Base-by-base conservation (phyloP, 2,888 invertebrate species). In the Sialis lutaria region DNA sequence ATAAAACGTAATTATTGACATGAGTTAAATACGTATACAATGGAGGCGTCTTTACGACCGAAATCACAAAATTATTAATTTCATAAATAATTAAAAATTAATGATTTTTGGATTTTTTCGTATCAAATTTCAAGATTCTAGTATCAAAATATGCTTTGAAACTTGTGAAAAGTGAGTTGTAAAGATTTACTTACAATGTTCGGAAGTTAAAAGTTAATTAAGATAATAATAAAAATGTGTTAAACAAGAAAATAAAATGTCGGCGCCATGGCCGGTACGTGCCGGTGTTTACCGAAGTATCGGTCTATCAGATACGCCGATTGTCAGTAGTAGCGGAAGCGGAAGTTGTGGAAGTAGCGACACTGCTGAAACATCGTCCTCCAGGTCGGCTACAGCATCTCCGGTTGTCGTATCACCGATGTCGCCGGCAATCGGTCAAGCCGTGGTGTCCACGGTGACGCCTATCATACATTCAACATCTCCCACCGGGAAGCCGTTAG, bases 221-320 rank as follows among this genome's bases (percentile, higher is more conserved):
- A n/a, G n/a, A n/a, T n/a, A n/a, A n/a, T n/a, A n/a, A n/a, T n/a
- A n/a, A n/a, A n/a, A n/a, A n/a, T n/a, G n/a, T n/a, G 22, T 22
- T 22, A 22, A 22, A 22, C 22, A 37, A 42, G 30, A 42, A 42
- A n/a, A 10, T 32, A 40, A 7, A 10, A 74, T 74, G 74, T 73
- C 68, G 52, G 79, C 75, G 57, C 83, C 82, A 62, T 83, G 84
- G 84, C 79, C 82, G 53, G 75, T 84, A 55, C 74, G 72, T 57
- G 77, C 77, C 57, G 76, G 74, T 46, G 64, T 70, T 50, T 69
- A 69, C 53, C 70, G 68, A 40, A 68, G 67, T 51, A 63, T 57
- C 51, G 65, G 62, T 4, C 65, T 63, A 52, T 67, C 67, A 34
- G 64, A 67, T 54, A 42, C 33, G 1, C 41, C 46, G 31, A 41